phyloP scores from a whole-genome alignment of 2,888 invertebrate genomes.

The Arrhopalites spinosus region DNA sequence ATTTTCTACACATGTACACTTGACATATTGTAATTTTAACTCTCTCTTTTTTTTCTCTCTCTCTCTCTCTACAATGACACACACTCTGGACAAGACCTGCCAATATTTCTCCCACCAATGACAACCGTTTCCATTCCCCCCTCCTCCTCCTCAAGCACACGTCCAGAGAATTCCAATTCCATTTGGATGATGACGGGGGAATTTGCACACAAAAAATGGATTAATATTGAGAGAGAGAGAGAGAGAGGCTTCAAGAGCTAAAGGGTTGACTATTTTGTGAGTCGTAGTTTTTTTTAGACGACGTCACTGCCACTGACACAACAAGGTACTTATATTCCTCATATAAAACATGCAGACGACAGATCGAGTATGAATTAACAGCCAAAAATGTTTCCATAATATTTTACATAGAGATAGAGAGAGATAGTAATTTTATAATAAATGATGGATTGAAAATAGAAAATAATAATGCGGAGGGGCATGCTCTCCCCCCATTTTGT shows the following conservation, averaged over 20 bases:
- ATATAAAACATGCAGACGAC: background rate
- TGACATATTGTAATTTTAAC: background rate
- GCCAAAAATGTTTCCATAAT: too few species aligned
- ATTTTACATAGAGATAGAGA: too few species aligned
- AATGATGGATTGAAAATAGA: slow-evolving; percentile 21
- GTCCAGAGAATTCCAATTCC: slow-evolving; percentile 26
- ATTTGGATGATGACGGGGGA: slow-evolving; percentile 37
- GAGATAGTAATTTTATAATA: slow-evolving; percentile 17
- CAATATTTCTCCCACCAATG: too few species aligned
- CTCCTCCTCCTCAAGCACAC: background rate
- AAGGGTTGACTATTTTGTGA: too few species aligned
- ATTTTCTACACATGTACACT: background rate
- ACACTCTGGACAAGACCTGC: too few species aligned
- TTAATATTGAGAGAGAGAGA: slow-evolving; percentile 32
- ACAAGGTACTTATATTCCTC: too few species aligned
- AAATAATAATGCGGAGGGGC: background rate
- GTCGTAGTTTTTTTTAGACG: too few species aligned
- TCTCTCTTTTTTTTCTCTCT: too few species aligned
- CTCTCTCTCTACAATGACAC: too few species aligned
- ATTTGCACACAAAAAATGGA: slow-evolving; percentile 37
- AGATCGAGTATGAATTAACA: background rate
- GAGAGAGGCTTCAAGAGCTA: background rate
- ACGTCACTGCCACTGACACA: too few species aligned
- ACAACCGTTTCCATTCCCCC: background rate
- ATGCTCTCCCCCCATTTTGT: background rate